Conservation (phyloP, 1,140 invertebrate genomes). For the Chironomus striatipennis region DNA sequence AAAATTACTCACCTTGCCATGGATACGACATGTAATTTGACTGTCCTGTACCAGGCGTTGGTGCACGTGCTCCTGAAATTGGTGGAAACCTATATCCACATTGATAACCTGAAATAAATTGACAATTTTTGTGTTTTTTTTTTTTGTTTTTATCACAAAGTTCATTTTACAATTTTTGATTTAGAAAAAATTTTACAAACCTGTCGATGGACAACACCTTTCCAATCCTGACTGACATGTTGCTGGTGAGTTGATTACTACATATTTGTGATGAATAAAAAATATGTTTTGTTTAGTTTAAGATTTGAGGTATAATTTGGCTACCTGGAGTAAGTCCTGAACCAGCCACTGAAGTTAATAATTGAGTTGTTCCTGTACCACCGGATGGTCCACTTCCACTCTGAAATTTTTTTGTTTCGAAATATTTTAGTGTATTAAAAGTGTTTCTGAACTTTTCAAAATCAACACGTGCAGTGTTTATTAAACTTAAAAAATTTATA, state of each 20-base stretch:
- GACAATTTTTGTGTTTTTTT: neutral
- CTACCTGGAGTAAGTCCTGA: neutral
- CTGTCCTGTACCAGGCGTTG: constrained; percentile 31
- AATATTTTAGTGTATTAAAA: too few relatives aligned
- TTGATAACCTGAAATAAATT: constrained; percentile 28
- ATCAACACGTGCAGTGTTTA: neutral
- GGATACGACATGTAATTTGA: constrained; percentile 37
- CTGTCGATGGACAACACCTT: constrained; percentile 34
- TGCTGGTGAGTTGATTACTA: constrained; percentile 25
- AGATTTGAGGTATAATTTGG: neutral
- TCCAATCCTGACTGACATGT: constrained; percentile 34
- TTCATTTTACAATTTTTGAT: neutral
- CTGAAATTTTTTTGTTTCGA: too few relatives aligned
- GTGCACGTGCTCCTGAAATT: constrained; percentile 30
- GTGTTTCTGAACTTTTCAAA: neutral
- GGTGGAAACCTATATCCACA: constrained; percentile 36
- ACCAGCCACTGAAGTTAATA: too few relatives aligned
- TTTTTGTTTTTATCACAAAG: neutral
- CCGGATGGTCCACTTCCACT: too few relatives aligned
- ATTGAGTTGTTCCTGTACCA: too few relatives aligned
- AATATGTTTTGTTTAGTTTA: neutral
- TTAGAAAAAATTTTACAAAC: constrained; percentile 25
- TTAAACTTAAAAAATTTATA: neutral
- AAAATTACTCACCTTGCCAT: constrained; percentile 33
- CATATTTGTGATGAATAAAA: too few relatives aligned